Evolutionary conservation across 2,113 vertebrate species (phyloP), one percentile per base, ranked within the genome.

Genomic region (Protomyctophum bolini): DNA sequence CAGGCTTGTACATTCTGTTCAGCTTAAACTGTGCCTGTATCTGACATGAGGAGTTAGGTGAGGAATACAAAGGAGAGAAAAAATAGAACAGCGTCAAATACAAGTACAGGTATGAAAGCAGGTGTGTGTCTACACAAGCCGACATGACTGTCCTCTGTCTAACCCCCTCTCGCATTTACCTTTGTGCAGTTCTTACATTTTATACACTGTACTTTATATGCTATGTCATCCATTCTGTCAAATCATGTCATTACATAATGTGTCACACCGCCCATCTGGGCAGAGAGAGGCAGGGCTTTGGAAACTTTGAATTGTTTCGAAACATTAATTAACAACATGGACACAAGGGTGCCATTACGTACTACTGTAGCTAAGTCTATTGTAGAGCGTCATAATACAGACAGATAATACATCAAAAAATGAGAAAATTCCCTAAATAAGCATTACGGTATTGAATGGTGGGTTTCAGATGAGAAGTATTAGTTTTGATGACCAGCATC

Each of bases 11-110:
- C 72, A 88, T 68, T 8, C 82, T 69, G 46, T 73, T 77, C 10
- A 88, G 72, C 6, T 9, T 28, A 61, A 88, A 88, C 11, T 66
- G 66, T 14, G 75, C 80, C 58, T 58, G 67, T 5, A 75, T 65
- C 48, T 46, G 61, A 58, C 84, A 82, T 29, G 48, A 15, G 14
- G 45, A n/a, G 50, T 46, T 48, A 41, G 33, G 33, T 21, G 33
- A 55, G 12, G 50, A 76, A n/a, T 46, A 52, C 66, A 46, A 21
- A 29, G 8, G 49, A 65, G 21, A 51, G 33, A 6, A 41, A 10
- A 3, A 41, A 41, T 11, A 52, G 2, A 33, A 52, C 63, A 65
- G 52, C 33, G 5, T 41, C 33, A 41, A 6, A 6, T 41, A 41
- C 33, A 41, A 6, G 9, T 52, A 12, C 63, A 69, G 50, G 29